Conservation (phyloP, 2,888 invertebrate species). For the Hipparchia semele region DNA sequence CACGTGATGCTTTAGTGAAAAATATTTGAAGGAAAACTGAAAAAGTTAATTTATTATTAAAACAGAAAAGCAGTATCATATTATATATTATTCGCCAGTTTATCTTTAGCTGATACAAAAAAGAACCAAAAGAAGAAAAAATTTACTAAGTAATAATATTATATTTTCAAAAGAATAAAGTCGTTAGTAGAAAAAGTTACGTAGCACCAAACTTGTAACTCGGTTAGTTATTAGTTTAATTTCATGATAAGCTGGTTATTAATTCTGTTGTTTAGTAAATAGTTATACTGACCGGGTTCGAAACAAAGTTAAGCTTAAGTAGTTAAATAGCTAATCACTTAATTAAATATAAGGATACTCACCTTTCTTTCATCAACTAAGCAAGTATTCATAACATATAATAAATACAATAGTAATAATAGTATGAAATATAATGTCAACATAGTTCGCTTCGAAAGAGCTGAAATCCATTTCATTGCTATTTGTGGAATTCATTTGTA, state of each 20-base stretch:
- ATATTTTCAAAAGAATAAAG: not conserved
- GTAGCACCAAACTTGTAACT: not conserved
- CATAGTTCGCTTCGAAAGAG: conserved; percentile 69
- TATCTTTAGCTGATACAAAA: too few species aligned
- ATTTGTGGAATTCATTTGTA: conserved; percentile 66
- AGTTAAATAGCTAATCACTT: not conserved
- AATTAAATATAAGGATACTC: conserved; percentile 26
- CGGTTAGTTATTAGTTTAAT: too few species aligned
- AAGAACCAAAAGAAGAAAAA: too few species aligned
- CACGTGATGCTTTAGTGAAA: conserved; percentile 65
- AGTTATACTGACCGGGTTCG: not conserved
- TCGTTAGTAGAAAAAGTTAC: not conserved
- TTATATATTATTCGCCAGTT: too few species aligned
- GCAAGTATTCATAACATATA: conserved; percentile 72
- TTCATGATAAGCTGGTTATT: not conserved
- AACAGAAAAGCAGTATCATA: not conserved
- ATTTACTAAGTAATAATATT: not conserved
- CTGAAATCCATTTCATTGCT: conserved; percentile 75
- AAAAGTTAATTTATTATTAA: conserved; percentile 22
- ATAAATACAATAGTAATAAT: conserved; percentile 76
- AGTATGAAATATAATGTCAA: conserved; percentile 69
- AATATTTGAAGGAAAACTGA: conserved; percentile 40
- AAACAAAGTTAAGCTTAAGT: not conserved
- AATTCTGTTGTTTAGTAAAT: not conserved
- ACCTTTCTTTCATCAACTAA: conserved; percentile 76